Conservation (phyloP, 2,888 invertebrate species). For the Agrenia bidenticulata region DNA sequence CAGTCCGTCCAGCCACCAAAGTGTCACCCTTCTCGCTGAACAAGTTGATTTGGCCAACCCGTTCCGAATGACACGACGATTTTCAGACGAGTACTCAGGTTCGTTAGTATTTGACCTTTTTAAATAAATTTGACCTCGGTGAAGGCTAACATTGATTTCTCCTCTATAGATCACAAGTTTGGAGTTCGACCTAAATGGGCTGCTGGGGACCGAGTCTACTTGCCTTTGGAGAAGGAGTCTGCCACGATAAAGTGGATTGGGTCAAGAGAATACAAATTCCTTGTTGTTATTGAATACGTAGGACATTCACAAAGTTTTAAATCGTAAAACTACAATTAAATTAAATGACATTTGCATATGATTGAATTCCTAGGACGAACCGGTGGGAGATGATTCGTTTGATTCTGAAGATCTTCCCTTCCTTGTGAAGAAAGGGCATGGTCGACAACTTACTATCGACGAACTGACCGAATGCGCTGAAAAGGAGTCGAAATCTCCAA, state of each 20-base stretch:
- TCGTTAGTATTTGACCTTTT: too few relatives aligned
- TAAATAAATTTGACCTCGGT: too few relatives aligned
- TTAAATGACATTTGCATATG: background rate
- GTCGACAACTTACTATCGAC: conserved; percentile 5
- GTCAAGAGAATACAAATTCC: conserved; percentile 8
- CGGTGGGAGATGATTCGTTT: conserved; percentile 15
- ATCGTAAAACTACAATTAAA: background rate
- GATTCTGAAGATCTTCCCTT: conserved; percentile 16
- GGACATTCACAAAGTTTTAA: background rate
- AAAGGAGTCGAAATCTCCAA: background rate
- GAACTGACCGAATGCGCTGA: conserved; percentile 6
- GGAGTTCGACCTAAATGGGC: conserved; percentile 21
- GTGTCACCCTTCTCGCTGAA: too few relatives aligned
- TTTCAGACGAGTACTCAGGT: too few relatives aligned
- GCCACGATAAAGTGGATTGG: conserved; percentile 32
- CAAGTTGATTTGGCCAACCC: too few relatives aligned
- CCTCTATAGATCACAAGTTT: background rate
- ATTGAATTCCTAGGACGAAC: conserved; percentile 11
- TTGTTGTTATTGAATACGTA: conserved; percentile 28
- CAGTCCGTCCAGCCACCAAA: too few relatives aligned
- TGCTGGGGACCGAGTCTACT: conserved; percentile 26
- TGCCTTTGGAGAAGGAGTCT: conserved; percentile 19
- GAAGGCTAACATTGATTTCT: too few relatives aligned
- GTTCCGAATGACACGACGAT: too few relatives aligned
- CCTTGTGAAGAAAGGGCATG: conserved; percentile 7